phyloP scores from a whole-genome alignment of 1,140 invertebrate genomes.

The Drosophila miranda region DNA sequence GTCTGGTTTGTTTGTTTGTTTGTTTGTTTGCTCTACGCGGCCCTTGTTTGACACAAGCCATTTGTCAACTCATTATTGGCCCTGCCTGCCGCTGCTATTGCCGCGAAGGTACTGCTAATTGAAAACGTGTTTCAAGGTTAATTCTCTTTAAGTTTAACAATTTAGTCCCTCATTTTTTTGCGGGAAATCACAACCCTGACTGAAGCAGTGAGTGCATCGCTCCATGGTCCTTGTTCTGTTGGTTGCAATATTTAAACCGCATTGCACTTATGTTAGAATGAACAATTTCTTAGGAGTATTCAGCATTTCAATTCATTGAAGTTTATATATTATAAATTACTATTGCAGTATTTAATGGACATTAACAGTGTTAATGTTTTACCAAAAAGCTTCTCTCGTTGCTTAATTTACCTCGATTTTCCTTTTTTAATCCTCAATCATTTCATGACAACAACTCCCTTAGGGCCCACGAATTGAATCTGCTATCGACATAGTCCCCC shows the following conservation, averaged over 20 bases:
- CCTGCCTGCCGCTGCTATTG: conserved; percentile 10
- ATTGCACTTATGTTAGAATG: conserved; percentile 11
- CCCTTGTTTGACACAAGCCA: conserved; percentile 50
- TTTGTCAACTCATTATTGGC: conserved; percentile 61
- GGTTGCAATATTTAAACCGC: conserved; percentile 57
- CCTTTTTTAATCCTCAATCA: too few relatives aligned
- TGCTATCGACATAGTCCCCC: not conserved
- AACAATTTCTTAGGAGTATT: too few relatives aligned
- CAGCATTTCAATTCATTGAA: too few relatives aligned
- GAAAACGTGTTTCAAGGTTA: conserved; percentile 50
- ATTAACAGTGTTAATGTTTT: too few relatives aligned
- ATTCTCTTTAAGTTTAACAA: conserved; percentile 25
- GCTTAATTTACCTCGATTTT: too few relatives aligned
- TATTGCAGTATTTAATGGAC: too few relatives aligned
- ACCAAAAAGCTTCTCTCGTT: too few relatives aligned
- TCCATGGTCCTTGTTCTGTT: conserved; percentile 1
- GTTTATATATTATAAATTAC: too few relatives aligned
- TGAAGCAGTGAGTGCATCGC: not conserved
- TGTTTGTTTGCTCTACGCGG: conserved; percentile 40
- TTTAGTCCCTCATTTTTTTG: conserved; percentile 13
- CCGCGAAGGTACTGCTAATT: conserved; percentile 44
- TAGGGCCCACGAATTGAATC: not conserved
- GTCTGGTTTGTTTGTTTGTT: conserved; percentile 17
- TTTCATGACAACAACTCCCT: too few relatives aligned
- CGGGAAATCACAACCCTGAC: conserved; percentile 5